Conservation (phyloP, 2,888 invertebrate genomes). For the Acanthopleura granulata region DNA sequence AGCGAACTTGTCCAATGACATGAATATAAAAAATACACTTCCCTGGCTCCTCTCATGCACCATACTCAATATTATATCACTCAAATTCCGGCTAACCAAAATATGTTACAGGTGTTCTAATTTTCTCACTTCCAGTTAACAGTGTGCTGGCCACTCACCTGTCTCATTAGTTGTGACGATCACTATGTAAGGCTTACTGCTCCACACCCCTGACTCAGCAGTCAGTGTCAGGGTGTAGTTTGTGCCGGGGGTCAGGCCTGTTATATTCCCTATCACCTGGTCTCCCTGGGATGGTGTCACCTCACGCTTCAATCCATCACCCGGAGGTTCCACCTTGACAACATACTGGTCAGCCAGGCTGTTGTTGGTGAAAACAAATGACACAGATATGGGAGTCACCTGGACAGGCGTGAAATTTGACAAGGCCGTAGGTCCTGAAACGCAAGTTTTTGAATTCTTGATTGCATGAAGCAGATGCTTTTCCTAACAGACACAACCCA, state of each 20-base stretch:
- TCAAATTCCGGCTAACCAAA: too few relatives aligned
- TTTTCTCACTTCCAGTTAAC: too few relatives aligned
- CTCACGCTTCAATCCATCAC: not conserved
- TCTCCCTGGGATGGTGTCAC: not conserved
- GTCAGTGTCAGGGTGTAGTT: not conserved
- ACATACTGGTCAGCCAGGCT: not conserved
- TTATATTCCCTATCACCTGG: not conserved
- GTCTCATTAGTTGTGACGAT: constrained; percentile 1
- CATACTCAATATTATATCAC: too few relatives aligned
- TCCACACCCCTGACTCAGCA: not conserved
- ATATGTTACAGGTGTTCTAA: too few relatives aligned
- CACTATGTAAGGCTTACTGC: not conserved
- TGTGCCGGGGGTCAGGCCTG: not conserved
- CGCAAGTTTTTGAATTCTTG: not conserved
- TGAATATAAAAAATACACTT: too few relatives aligned
- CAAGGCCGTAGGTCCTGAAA: not conserved
- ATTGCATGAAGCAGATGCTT: too few relatives aligned
- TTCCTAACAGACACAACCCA: too few relatives aligned
- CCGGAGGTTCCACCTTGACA: not conserved
- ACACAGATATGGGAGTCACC: not conserved
- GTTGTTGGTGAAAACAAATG: not conserved
- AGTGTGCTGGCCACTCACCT: not conserved
- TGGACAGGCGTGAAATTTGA: not conserved
- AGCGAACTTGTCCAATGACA: too few relatives aligned
- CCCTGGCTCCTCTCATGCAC: too few relatives aligned